Evolutionary conservation across 2,888 invertebrate species (phyloP).

Genomic region (Chrysolina oricalcia): DNA sequence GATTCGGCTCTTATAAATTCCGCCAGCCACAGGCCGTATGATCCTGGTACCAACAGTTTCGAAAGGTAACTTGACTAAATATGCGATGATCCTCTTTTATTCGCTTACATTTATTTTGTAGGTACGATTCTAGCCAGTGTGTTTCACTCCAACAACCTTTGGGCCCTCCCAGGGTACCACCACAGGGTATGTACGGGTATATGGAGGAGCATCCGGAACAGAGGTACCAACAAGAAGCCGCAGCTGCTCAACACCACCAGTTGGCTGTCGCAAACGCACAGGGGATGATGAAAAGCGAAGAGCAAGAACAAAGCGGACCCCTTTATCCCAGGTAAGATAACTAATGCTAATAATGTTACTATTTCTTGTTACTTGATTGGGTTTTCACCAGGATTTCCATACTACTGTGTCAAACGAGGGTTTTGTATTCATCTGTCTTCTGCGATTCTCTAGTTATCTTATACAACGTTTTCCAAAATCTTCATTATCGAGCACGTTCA

Average conservation of each 20-base stretch:
- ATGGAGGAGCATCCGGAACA: constrained; percentile 78
- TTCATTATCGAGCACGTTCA: no score
- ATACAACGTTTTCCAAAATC: no score
- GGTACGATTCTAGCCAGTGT: constrained; percentile 76
- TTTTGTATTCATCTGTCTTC: no score
- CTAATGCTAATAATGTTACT: no score
- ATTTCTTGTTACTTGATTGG: no score
- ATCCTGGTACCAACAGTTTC: constrained; percentile 70
- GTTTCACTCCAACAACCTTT: constrained; percentile 72
- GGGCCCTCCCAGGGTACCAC: constrained; percentile 71
- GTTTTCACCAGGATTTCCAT: no score
- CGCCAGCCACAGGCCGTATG: constrained; percentile 76
- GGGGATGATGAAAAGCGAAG: constrained; percentile 80
- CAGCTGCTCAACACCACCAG: constrained; percentile 72
- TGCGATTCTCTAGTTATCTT: no score
- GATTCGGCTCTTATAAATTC: constrained; percentile 73
- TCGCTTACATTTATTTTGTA: constrained; percentile 74
- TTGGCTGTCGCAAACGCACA: constrained; percentile 74
- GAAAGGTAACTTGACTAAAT: constrained; percentile 49
- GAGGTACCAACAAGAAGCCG: constrained; percentile 70
- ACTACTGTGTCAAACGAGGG: no score
- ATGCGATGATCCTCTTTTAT: not conserved
- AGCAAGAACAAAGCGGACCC: constrained; percentile 81
- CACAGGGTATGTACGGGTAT: constrained; percentile 78
- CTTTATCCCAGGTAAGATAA: constrained; percentile 80